Percentiles rank a stretch among this genome's conserved stretches.
phyloP scores from a whole-genome alignment of 2,113 vertebrate genomes.

The Pituophis catenifer region DNA sequence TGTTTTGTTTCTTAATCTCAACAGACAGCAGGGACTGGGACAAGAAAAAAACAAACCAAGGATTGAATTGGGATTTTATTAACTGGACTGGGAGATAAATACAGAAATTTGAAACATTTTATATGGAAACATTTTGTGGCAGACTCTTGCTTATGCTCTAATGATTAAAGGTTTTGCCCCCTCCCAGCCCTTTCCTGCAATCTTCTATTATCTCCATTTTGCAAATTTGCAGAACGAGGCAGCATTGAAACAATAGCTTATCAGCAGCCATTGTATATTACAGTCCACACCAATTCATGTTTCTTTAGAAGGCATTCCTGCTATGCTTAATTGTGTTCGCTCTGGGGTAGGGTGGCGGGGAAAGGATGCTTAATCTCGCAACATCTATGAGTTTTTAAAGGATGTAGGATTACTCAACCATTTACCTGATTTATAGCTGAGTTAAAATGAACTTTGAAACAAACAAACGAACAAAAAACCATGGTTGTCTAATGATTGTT shows the following conservation, averaged over 20 bases:
- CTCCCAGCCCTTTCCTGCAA: not conserved
- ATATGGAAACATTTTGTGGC: not conserved
- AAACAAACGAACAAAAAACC: not conserved
- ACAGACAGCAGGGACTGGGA: not conserved
- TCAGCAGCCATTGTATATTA: not conserved
- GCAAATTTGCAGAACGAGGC: not conserved
- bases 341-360: no score
- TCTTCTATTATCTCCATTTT: not conserved
- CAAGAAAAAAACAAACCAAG: not conserved
- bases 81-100: not conserved
- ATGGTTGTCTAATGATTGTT: not conserved
- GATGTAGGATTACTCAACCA: not conserved
- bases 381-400: not conserved
- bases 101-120: not conserved
- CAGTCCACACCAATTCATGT: not conserved
- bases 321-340: not conserved
- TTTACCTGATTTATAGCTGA: not conserved
- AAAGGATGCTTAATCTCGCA: not conserved
- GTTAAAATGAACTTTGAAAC: not conserved
- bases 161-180: not conserved
- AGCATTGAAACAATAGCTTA: not conserved
- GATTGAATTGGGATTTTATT: not conserved
- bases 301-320: not conserved
- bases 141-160: not conserved
- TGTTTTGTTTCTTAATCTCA: not conserved